phyloP scores from a whole-genome alignment of 2,797 vertebrate species.

The Mionectes olivaceus region DNA sequence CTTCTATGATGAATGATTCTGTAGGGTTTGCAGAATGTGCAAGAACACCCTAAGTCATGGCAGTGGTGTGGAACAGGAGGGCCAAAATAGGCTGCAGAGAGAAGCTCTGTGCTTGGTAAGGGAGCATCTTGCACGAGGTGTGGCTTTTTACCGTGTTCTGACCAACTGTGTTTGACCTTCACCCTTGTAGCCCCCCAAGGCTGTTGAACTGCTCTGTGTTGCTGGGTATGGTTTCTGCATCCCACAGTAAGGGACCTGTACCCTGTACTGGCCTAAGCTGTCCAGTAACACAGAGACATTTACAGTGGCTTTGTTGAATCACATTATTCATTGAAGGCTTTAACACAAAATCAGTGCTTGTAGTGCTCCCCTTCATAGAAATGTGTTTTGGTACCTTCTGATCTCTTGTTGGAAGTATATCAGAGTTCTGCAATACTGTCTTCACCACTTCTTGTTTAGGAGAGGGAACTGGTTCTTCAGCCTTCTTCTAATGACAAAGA shows the following conservation, averaged over 20 bases:
- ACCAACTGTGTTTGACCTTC: not conserved
- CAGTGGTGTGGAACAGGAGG: accelerated
- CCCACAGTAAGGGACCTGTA: not conserved
- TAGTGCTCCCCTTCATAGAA: not conserved
- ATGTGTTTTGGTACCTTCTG: slow-evolving; percentile 74
- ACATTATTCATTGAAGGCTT: not conserved
- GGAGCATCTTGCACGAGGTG: not conserved
- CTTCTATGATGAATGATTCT: accelerated
- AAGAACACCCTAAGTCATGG: not conserved
- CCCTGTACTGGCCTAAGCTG: too few relatives aligned
- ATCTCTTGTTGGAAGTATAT: slow-evolving; percentile 58
- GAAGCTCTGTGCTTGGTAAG: not conserved
- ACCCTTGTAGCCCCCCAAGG: not conserved
- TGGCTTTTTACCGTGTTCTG: not conserved
- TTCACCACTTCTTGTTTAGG: slow-evolving; percentile 50
- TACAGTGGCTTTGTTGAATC: not conserved
- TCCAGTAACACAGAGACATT: not conserved
- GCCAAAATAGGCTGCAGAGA: not conserved
- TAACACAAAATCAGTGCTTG: not conserved
- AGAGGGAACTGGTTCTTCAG: slow-evolving; percentile 65
- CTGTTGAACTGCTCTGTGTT: not conserved
- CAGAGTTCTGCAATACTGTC: slow-evolving; percentile 40
- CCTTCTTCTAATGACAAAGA: slow-evolving; percentile 55
- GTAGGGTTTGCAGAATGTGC: not conserved
- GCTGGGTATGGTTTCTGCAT: not conserved